Evolutionary conservation across 2,888 invertebrate species (phyloP).

Genomic region (Monochamus alternatus): DNA sequence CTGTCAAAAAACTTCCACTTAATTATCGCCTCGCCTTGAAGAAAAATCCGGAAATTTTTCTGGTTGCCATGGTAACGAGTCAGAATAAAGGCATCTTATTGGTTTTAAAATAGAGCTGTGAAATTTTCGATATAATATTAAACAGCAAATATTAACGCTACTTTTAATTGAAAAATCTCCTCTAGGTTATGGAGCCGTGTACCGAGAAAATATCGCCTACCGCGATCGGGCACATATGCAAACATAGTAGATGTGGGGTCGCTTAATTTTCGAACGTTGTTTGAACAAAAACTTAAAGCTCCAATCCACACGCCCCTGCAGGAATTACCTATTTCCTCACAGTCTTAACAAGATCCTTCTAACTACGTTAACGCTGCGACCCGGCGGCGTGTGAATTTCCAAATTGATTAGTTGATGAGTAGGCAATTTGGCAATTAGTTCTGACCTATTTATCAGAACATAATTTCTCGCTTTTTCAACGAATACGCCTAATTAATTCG

Average conservation of each 20-base stretch:
- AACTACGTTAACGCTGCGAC: neutral
- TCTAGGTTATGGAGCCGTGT: no score
- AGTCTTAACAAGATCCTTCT: neutral
- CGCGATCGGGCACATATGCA: neutral
- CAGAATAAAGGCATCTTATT: no score
- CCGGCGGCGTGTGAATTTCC: neutral
- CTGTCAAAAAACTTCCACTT: no score
- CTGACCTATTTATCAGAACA: constrained; percentile 6
- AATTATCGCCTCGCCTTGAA: no score
- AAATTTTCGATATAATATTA: no score
- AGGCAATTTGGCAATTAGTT: constrained; percentile 13
- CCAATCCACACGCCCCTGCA: neutral
- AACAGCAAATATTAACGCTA: no score
- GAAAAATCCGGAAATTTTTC: no score
- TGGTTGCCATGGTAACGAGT: no score
- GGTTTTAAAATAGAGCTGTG: no score
- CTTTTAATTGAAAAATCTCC: no score
- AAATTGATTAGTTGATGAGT: constrained; percentile 17
- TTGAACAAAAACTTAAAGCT: neutral
- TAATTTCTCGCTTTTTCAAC: constrained; percentile 4
- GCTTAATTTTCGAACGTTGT: neutral
- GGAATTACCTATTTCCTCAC: neutral
- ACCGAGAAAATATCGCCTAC: no score
- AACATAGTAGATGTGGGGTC: neutral
- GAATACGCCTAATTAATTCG: constrained; percentile 23